phyloP scores from a whole-genome alignment of 2,113 vertebrate genomes.

The Chionomys nivalis region DNA sequence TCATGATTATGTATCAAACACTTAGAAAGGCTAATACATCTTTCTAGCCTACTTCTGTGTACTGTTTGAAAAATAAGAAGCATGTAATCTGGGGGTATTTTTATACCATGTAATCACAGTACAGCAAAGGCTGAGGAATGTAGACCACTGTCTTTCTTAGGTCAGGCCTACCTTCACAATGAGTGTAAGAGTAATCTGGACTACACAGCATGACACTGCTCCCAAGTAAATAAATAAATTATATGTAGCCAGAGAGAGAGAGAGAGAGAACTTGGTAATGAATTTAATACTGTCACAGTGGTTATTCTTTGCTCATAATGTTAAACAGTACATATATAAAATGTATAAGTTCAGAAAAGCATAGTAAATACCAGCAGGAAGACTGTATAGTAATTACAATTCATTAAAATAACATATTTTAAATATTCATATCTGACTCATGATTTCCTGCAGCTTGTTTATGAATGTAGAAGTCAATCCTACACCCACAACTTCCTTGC shows the following conservation, averaged over 20 bases:
- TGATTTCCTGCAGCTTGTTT: conserved; percentile 1
- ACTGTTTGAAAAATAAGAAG: not conserved
- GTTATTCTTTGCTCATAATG: not conserved
- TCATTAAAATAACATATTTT: conserved; percentile 21
- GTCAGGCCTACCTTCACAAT: not conserved
- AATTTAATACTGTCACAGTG: not conserved
- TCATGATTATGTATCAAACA: not conserved
- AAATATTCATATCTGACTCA: conserved; percentile 39
- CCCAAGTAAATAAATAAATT: not conserved
- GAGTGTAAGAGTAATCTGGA: not conserved
- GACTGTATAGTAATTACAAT: not conserved
- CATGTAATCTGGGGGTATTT: not conserved
- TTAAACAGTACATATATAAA: not conserved
- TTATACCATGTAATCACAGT: not conserved
- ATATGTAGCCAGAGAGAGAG: too few species aligned
- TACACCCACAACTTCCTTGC: not conserved
- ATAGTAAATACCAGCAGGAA: not conserved
- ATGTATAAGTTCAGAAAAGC: not conserved
- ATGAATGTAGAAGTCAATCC: conserved; percentile 35
- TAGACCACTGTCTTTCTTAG: not conserved
- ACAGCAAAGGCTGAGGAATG: not conserved
- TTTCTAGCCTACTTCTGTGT: not conserved
- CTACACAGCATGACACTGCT: not conserved
- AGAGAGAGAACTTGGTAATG: not conserved
- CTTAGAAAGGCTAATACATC: not conserved